phyloP scores from a whole-genome alignment of 2,888 invertebrate species.

The Clivina fossor region DNA sequence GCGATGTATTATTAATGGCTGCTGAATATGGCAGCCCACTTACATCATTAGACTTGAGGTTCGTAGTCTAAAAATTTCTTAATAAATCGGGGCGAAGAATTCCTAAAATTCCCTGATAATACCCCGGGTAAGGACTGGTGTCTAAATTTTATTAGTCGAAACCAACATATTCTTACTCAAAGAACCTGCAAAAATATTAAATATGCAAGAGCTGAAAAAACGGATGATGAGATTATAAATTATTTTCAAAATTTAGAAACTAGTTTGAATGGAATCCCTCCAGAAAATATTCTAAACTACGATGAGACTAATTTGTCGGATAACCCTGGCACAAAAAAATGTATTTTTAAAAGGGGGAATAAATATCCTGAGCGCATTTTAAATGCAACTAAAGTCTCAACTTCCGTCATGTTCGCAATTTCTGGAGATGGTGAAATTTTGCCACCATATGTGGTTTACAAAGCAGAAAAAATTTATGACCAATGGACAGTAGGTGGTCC shows the following conservation, averaged over 20 bases:
- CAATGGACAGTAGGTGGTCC: conserved; percentile 46
- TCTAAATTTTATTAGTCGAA: no score
- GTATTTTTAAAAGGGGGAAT: conserved; percentile 1
- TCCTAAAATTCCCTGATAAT: no score
- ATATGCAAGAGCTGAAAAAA: conserved; percentile 8
- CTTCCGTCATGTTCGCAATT: conserved; percentile 43
- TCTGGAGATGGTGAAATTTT: conserved; percentile 42
- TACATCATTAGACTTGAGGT: no score
- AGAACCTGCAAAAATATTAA: conserved; percentile 13
- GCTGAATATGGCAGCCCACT: no score
- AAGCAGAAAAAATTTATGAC: conserved; percentile 42
- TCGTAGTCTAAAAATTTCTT: no score
- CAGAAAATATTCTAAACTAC: conserved; percentile 43
- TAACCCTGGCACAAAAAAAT: conserved; percentile 41
- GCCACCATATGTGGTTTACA: conserved; percentile 45
- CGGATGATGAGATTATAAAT: conserved; percentile 9
- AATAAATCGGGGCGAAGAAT: no score
- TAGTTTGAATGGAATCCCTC: conserved; percentile 33
- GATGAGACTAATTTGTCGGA: conserved; percentile 47
- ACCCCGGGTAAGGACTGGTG: no score
- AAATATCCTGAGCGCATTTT: conserved; percentile 39
- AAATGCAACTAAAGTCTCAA: conserved; percentile 42
- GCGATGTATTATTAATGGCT: no score
- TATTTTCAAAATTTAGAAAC: conserved; percentile 35
- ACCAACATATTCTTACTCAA: no score